phyloP scores from a whole-genome alignment of 1,140 invertebrate species.

The Drosophila sechellia region DNA sequence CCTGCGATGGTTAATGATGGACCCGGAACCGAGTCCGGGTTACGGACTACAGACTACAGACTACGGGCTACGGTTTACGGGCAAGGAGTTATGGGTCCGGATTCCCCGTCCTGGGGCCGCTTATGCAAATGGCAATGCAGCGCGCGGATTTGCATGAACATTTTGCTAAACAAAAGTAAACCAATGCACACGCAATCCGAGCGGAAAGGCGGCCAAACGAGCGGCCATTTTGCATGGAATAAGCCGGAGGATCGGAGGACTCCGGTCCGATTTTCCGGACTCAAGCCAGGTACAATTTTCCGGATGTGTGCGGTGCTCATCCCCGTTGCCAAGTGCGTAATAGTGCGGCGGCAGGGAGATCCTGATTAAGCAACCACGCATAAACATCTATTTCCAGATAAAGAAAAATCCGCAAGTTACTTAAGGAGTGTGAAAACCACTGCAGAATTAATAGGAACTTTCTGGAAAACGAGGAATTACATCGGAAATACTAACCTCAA shows the following conservation, averaged over 20 bases:
- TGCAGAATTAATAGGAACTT: not conserved
- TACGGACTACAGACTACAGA: slow-evolving; percentile 1
- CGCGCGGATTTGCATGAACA: slow-evolving; percentile 54
- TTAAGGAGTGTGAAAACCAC: not conserved
- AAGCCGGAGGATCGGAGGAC: slow-evolving; percentile 17
- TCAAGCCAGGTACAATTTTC: slow-evolving; percentile 10
- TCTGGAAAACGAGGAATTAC: no score
- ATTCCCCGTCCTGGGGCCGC: slow-evolving; percentile 42
- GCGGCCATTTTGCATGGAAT: slow-evolving; percentile 46
- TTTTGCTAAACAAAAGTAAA: slow-evolving; percentile 66
- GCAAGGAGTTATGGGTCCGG: not conserved
- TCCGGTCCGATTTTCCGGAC: not conserved
- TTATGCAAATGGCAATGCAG: slow-evolving; percentile 62
- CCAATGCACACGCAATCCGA: slow-evolving; percentile 46
- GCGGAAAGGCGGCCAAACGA: slow-evolving; percentile 14
- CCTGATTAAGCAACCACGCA: not conserved
- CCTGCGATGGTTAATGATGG: slow-evolving; percentile 51
- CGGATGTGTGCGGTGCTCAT: not conserved
- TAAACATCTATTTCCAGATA: not conserved
- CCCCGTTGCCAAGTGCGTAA: slow-evolving; percentile 26
- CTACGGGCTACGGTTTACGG: not conserved
- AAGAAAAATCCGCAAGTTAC: not conserved
- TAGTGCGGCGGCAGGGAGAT: slow-evolving; percentile 10
- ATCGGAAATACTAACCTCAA: no score
- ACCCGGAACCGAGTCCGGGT: slow-evolving; percentile 13